Conservation (phyloP, 2,797 vertebrate genomes). For the Euphonia xanthogaster region DNA sequence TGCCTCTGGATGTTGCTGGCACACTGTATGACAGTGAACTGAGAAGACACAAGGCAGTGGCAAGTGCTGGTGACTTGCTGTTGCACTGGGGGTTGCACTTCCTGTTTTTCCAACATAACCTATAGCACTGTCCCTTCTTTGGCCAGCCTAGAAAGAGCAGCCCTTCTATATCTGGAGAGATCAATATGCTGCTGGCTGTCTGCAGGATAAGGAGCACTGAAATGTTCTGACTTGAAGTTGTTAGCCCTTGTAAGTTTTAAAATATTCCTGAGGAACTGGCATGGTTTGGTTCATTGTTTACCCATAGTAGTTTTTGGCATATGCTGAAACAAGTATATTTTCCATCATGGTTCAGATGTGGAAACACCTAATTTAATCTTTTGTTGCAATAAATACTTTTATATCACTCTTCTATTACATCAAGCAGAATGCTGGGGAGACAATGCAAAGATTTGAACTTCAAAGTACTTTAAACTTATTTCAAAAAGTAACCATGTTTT, state of each 20-base stretch:
- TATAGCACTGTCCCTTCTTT: background rate
- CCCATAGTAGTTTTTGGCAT: fast-evolving
- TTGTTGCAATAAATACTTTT: background rate
- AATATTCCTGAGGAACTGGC: background rate
- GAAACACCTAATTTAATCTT: background rate
- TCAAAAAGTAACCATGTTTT: background rate
- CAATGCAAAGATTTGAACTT: background rate
- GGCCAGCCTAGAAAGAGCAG: background rate
- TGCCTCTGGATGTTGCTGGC: background rate
- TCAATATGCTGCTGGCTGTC: background rate
- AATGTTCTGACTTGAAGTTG: background rate
- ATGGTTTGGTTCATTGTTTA: background rate
- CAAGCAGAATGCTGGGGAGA: background rate
- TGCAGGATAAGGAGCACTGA: background rate
- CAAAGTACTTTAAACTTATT: background rate
- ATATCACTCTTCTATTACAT: background rate
- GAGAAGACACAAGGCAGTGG: background rate
- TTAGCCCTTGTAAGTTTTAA: background rate
- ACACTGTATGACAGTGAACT: background rate
- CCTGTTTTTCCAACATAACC: fast-evolving
- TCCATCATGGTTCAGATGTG: background rate
- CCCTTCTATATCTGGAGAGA: fast-evolving
- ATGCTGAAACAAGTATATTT: background rate
- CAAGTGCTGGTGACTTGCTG: background rate
- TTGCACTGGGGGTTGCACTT: fast-evolving